Percentiles rank a stretch among this genome's conserved stretches.
Evolutionary conservation across 2,888 invertebrate genomes (phyloP).

Genomic region (Venusia cambrica): DNA sequence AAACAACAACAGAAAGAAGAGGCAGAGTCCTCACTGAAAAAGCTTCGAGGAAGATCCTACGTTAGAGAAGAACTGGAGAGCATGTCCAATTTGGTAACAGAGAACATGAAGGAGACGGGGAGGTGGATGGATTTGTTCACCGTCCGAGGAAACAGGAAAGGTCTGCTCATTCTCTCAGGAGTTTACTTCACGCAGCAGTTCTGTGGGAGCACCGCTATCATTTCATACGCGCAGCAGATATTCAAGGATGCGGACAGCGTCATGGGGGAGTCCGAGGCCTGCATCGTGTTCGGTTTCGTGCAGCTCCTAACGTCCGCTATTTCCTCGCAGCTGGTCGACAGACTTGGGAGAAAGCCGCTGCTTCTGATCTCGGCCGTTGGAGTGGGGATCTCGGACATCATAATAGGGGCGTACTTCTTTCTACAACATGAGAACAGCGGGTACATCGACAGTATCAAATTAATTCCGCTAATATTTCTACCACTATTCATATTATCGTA

Average conservation of each 20-base stretch:
- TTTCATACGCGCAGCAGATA: constrained; percentile 82
- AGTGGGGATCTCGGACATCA: constrained; percentile 74
- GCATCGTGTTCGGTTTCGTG: constrained; percentile 76
- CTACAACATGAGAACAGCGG: constrained; percentile 69
- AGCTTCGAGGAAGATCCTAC: constrained; percentile 77
- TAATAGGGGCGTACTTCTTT: constrained; percentile 80
- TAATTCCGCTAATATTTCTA: constrained; percentile 81
- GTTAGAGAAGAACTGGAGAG: constrained; percentile 78
- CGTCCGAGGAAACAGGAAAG: constrained; percentile 75
- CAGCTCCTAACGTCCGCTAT: constrained; percentile 79
- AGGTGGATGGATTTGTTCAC: constrained; percentile 71
- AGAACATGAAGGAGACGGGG: constrained; percentile 75
- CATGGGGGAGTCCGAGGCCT: constrained; percentile 69
- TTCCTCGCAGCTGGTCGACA: constrained; percentile 81
- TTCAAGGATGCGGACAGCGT: constrained; percentile 78
- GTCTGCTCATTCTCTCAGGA: constrained; percentile 80
- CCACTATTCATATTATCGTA: constrained; percentile 83
- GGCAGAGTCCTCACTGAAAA: constrained; percentile 79
- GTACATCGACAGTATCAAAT: constrained; percentile 66
- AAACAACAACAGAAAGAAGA: constrained; percentile 69
- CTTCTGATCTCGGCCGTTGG: constrained; percentile 81
- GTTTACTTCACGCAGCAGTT: constrained; percentile 84
- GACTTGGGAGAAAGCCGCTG: constrained; percentile 81
- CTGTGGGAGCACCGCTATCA: constrained; percentile 81
- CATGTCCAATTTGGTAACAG: constrained; percentile 75